Evolutionary conservation across 2,888 invertebrate genomes (phyloP).

Genomic region (Chironomus riparius): DNA sequence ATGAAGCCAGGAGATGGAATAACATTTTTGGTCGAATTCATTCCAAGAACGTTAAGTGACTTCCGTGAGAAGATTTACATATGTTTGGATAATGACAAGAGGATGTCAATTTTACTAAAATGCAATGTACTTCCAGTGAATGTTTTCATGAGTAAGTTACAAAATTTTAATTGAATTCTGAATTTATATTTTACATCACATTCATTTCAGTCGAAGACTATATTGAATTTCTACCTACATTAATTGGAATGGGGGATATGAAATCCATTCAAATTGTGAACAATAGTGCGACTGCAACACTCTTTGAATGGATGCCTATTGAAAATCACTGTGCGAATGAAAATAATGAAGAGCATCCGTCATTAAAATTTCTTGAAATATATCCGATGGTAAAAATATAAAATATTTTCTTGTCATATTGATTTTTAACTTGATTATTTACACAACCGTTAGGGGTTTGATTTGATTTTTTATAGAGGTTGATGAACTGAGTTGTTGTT

Average conservation of each 20-base stretch:
- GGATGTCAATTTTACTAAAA: background rate
- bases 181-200: too few species aligned
- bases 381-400: background rate
- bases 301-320: slow-evolving; percentile 7
- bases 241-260: slow-evolving; percentile 14
- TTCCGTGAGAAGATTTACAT: slow-evolving; percentile 16
- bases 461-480: too few species aligned
- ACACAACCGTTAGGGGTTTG: too few species aligned
- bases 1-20: background rate
- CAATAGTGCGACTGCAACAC: background rate
- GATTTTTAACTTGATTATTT: too few species aligned
- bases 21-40: slow-evolving; percentile 11
- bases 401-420: background rate
- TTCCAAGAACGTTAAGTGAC: background rate
- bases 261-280: slow-evolving; percentile 15
- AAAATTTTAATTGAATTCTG: background rate
- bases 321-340: background rate
- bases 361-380: background rate
- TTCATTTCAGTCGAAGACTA: background rate
- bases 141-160: slow-evolving; percentile 9
- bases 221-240: slow-evolving; percentile 10
- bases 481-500: too few species aligned
- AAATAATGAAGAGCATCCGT: background rate
- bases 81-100: slow-evolving; percentile 1
- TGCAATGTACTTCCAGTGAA: slow-evolving; percentile 11